These are phyloP conservation scores for Sebastes iracundus DNA, from an alignment of 2,797 vertebrate species.

Conservation along the genomic window DNA sequence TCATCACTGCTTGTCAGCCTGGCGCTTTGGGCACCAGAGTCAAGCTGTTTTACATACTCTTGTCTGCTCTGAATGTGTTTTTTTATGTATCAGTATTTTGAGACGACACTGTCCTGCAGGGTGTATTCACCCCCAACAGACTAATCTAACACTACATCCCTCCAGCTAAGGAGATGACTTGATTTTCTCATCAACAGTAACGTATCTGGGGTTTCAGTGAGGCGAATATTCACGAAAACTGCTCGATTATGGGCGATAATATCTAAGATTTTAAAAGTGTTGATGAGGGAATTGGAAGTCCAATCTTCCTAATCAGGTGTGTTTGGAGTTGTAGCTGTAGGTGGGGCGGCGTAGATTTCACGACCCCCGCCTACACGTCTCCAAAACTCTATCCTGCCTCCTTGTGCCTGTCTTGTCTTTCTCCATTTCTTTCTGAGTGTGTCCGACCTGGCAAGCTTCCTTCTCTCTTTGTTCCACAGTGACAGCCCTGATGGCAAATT, in stretches of 20 bases:
- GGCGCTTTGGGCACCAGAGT: slow-evolving; percentile 55
- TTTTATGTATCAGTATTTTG: slow-evolving; percentile 58
- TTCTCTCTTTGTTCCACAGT: slow-evolving; percentile 96
- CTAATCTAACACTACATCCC: slow-evolving; percentile 53
- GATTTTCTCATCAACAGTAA: slow-evolving; percentile 72
- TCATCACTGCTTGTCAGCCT: slow-evolving; percentile 65
- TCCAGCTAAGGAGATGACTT: slow-evolving; percentile 72
- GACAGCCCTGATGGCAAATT: slow-evolving; percentile 98
- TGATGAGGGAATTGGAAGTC: slow-evolving; percentile 73
- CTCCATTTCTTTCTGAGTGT: slow-evolving; percentile 84
- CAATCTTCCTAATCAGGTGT: slow-evolving; percentile 67
- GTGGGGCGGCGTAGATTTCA: slow-evolving; percentile 43
- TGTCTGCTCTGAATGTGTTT: slow-evolving; percentile 67
- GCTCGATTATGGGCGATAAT: not conserved
- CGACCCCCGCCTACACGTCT: slow-evolving; percentile 48
- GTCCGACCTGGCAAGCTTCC: slow-evolving; percentile 91
- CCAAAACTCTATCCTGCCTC: slow-evolving; percentile 60
- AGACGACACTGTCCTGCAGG: slow-evolving; percentile 55
- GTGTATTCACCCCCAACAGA: slow-evolving; percentile 64
- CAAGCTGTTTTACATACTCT: slow-evolving; percentile 58
- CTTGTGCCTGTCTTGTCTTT: slow-evolving; percentile 80
- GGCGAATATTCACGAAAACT: not conserved
- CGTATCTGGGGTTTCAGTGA: not conserved
- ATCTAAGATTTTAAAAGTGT: slow-evolving; percentile 30
- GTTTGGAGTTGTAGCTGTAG: slow-evolving; percentile 67